A percentile compares a stretch with the other conserved stretches of the same genome.
Evolutionary conservation across 37 sponge, comb jelly and placozoan genomes (phyloP).

Genomic region (Chondrosia reniformis): DNA sequence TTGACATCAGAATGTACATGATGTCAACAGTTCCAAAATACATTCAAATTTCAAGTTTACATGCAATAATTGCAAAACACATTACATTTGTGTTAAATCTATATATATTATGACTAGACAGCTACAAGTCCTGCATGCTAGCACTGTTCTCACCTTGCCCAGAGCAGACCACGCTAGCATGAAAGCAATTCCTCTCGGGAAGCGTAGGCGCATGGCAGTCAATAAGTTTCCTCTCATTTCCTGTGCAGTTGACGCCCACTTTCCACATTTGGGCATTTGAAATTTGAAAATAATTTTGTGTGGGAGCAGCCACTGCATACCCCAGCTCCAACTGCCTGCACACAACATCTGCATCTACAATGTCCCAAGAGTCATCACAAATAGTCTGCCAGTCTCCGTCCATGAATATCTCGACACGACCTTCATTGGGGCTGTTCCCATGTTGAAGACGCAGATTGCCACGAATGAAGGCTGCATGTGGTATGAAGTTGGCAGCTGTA

Average conservation of each 20-base stretch:
- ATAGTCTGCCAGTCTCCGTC: neutral
- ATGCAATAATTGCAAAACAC: too few species aligned
- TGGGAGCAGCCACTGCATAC: neutral
- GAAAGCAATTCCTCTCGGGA: neutral
- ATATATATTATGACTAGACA: too few species aligned
- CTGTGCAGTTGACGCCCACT: conserved; percentile 25
- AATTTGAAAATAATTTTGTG: neutral
- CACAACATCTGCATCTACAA: neutral
- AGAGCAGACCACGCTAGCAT: neutral
- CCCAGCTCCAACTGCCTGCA: neutral
- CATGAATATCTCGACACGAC: neutral
- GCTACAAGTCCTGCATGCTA: too few species aligned
- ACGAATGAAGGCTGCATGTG: neutral
- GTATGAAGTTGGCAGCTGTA: too few species aligned
- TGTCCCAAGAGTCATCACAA: neutral
- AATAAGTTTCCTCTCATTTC: conserved; percentile 13
- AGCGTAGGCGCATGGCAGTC: neutral
- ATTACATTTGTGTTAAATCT: too few species aligned
- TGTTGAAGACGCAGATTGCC: neutral
- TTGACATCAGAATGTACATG: too few species aligned
- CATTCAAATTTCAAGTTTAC: too few species aligned
- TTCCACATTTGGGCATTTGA: neutral
- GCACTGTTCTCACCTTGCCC: neutral
- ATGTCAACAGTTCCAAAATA: too few species aligned
- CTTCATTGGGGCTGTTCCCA: neutral